Percentiles rank a stretch among this genome's conserved stretches.
Evolutionary conservation across 2,888 invertebrate genomes (phyloP).

Genomic region (Tipula confusa): DNA sequence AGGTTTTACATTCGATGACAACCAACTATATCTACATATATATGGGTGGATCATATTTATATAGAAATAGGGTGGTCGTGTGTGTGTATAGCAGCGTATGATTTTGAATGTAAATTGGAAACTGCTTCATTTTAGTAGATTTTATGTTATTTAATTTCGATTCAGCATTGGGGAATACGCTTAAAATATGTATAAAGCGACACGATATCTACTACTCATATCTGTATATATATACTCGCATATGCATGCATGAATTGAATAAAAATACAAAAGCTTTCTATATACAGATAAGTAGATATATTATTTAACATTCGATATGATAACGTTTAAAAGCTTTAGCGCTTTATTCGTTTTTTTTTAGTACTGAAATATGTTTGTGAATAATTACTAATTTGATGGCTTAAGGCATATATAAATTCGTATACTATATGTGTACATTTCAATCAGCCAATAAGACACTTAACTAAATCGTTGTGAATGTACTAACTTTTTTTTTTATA

Average conservation of each 20-base stretch:
- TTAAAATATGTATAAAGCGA: background rate
- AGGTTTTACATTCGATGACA: background rate
- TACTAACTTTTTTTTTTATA: background rate
- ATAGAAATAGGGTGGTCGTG: no score
- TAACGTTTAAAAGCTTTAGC: background rate
- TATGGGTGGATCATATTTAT: background rate
- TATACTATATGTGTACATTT: background rate
- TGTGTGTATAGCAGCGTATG: background rate
- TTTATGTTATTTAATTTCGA: background rate
- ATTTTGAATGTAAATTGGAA: constrained; percentile 25
- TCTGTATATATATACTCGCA: background rate
- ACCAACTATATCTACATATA: background rate
- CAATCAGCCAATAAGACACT: no score
- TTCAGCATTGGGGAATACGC: background rate
- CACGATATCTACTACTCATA: background rate
- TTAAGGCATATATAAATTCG: background rate
- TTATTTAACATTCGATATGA: background rate
- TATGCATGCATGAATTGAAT: background rate
- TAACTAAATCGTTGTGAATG: background rate
- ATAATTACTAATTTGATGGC: background rate
- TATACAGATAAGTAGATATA: background rate
- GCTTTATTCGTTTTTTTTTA: background rate
- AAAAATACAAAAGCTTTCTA: background rate
- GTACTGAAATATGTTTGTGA: background rate
- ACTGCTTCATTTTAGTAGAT: constrained; percentile 20